Percentiles rank a stretch among this genome's conserved stretches.
These are phyloP conservation scores for Antennarius striatus DNA, from an alignment of 2,113 vertebrate genomes.

Conservation along the genomic window DNA sequence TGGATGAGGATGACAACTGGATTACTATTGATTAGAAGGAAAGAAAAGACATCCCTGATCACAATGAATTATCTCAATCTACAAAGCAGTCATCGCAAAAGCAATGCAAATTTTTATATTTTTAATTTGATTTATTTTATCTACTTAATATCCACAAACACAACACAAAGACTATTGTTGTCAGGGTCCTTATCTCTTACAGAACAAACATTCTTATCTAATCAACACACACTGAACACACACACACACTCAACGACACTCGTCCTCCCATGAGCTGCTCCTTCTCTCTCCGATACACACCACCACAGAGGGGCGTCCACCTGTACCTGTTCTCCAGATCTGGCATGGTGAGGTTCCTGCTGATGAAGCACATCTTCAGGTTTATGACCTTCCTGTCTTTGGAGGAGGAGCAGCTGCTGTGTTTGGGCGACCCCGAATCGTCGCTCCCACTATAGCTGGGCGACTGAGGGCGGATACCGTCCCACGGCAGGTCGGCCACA, in stretches of 20 bases:
- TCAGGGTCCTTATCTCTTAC: constrained; percentile 2
- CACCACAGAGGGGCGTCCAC: neutral
- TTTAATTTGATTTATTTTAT: too few species aligned
- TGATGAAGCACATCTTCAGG: constrained; percentile 95
- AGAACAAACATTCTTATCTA: constrained; percentile 15
- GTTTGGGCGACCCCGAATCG: constrained; percentile 89
- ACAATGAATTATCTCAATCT: too few species aligned
- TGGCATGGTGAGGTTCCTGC: constrained; percentile 94
- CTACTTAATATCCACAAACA: too few species aligned
- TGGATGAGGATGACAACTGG: too few species aligned
- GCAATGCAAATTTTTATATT: too few species aligned
- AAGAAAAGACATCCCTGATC: too few species aligned
- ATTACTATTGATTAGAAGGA: too few species aligned
- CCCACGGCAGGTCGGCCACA: constrained; percentile 93
- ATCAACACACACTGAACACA: constrained; percentile 4
- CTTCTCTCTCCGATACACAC: neutral
- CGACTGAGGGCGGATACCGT: constrained; percentile 82
- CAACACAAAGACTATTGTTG: too few species aligned
- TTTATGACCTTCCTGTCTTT: constrained; percentile 92
- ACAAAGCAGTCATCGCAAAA: too few species aligned
- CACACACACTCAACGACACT: too few species aligned
- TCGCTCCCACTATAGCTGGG: constrained; percentile 89
- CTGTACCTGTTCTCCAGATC: constrained; percentile 94
- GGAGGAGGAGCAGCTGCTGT: constrained; percentile 68
- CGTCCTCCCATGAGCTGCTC: neutral